A percentile compares a stretch with the other conserved stretches of the same genome.
Evolutionary conservation across 1,140 invertebrate species (phyloP).

Genomic region (Zaprionus camerounensis): DNA sequence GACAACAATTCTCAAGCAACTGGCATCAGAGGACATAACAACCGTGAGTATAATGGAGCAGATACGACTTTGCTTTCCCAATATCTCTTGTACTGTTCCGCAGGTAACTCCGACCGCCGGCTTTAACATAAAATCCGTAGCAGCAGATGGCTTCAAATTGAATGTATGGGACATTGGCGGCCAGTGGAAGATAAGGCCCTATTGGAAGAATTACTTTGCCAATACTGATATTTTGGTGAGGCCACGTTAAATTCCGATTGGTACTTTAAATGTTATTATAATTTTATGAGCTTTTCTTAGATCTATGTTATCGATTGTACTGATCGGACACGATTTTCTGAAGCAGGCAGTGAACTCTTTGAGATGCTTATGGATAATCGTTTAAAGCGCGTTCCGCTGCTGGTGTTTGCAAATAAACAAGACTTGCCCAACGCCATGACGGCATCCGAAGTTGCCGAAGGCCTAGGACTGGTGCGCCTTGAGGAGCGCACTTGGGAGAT

Average conservation of each 20-base stretch:
- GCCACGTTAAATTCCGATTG: not conserved
- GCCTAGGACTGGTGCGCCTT: constrained; percentile 93
- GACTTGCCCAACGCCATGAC: constrained; percentile 95
- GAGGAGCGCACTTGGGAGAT: constrained; percentile 99
- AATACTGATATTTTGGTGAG: constrained; percentile 98
- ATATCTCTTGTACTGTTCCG: constrained; percentile 48
- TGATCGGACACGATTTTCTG: constrained; percentile 96
- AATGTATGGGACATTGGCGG: constrained; percentile 99
- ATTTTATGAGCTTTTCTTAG: constrained; percentile 85
- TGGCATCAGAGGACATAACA: constrained; percentile 98
- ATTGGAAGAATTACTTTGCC: constrained; percentile 99
- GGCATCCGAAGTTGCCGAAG: constrained; percentile 95
- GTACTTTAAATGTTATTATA: not conserved
- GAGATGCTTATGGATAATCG: constrained; percentile 98
- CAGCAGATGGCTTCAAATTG: constrained; percentile 97
- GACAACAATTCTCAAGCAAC: constrained; percentile 97
- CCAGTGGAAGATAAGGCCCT: constrained; percentile 98
- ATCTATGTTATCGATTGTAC: constrained; percentile 99
- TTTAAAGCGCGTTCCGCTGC: constrained; percentile 91
- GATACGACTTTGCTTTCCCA: constrained; percentile 58
- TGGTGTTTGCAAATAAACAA: constrained; percentile 99
- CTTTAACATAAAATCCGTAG: constrained; percentile 99
- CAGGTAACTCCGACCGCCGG: constrained; percentile 97
- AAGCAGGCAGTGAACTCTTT: constrained; percentile 96
- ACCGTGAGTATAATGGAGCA: constrained; percentile 88